A percentile compares a stretch with the other conserved stretches of the same genome.
phyloP scores from a whole-genome alignment of 1,140 invertebrate species.

The Ceratosolen solmsi region DNA sequence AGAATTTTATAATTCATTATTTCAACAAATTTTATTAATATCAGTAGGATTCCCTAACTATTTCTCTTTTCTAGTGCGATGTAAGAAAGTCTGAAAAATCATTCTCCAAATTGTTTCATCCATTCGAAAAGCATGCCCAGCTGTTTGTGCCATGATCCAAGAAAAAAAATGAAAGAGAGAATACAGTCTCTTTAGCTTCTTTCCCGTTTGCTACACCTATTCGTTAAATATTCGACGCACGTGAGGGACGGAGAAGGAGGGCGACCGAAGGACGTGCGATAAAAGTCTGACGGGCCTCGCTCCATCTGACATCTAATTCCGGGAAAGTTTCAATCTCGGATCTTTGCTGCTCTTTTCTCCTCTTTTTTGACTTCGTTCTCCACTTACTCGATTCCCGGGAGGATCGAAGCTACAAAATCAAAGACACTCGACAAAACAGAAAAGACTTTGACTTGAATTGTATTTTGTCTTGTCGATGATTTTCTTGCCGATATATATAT shows the following conservation, averaged over 20 bases:
- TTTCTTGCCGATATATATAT: too few relatives aligned
- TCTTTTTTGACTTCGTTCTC: background rate
- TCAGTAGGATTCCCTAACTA: too few relatives aligned
- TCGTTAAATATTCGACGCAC: slow-evolving; percentile 66
- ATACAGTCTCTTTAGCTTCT: slow-evolving; percentile 48
- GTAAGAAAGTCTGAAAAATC: background rate
- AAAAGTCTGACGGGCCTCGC: slow-evolving; percentile 60
- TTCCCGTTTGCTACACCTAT: slow-evolving; percentile 42
- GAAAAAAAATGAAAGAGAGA: background rate
- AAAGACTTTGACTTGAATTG: background rate
- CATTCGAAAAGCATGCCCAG: background rate
- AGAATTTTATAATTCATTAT: too few relatives aligned
- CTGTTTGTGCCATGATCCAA: background rate
- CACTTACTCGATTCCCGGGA: slow-evolving; percentile 57
- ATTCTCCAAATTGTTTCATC: background rate
- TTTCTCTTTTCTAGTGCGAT: too few relatives aligned
- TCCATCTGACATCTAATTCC: slow-evolving; percentile 68
- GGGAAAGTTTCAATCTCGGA: slow-evolving; percentile 67
- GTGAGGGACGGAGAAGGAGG: slow-evolving; percentile 35
- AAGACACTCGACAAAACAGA: slow-evolving; percentile 9
- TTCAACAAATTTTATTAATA: too few relatives aligned
- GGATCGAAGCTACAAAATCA: slow-evolving; percentile 62
- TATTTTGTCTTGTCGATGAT: background rate
- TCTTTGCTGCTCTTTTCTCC: slow-evolving; percentile 40
- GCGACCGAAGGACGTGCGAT: slow-evolving; percentile 61